Base-by-base conservation (phyloP, 2,888 invertebrate species). In the Synanthedon myopaeformis region DNA sequence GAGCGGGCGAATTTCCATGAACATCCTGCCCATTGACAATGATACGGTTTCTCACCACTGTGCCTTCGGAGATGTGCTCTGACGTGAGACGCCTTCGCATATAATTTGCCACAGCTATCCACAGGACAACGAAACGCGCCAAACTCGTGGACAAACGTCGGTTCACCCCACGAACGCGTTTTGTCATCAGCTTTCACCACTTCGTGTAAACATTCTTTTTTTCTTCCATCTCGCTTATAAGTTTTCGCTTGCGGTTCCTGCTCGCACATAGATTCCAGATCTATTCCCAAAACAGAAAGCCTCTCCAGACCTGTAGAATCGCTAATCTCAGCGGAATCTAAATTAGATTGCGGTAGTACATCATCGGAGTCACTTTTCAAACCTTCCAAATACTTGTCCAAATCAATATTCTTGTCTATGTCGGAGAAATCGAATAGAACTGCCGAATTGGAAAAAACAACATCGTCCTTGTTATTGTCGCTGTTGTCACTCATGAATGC, bases 1-100 rank as follows among this genome's bases (percentile, higher is more conserved):
- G 97, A 97, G 55, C 98, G 90, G 14, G 97, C 97, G 85, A 98
- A 98, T 62, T 94, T 90, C 97, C 97, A 98, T 41, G 91, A 91
- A 76, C 97, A 98, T 49, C 93, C 94, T 3, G 91, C 88, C 93
- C 93, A 93, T 54, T 90, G 91, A 72, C 93, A 93, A 8, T 88
- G 83, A 69, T 93, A 93, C 0, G 93, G 93, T 68, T 93, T 93
- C 71, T 93, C 93, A 0, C 96, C 96, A 14, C 92, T 92, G 76
- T 97, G 96, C 35, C 96, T 89, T 12, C 96, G 89, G 60, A 96
- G 76, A 70, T 97, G 97, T 6, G 96, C 96, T 66, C 96, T 94
- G 48, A 97, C 89, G 73, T 97, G 96, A 0, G 96, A 96, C 2
- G 95, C 93, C 74, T 97, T 97, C 41, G 95, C 94, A 67, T 97